Conservation (phyloP, 2,888 invertebrate genomes). For the Chrysotoxum bicinctum region DNA sequence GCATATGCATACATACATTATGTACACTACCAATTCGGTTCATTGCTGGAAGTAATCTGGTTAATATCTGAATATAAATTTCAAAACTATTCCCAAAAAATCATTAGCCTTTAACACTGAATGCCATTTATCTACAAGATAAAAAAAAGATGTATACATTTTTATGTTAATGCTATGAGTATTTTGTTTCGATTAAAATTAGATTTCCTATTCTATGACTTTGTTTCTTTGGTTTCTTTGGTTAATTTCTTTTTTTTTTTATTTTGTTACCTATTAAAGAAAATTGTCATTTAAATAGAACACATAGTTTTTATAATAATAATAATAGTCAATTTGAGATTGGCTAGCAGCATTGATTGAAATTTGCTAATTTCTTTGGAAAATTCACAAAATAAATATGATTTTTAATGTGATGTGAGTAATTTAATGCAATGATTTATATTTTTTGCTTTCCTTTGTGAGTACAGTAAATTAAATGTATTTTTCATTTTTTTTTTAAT, state of each 20-base stretch:
- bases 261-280: constrained; percentile 43
- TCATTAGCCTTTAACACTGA: constrained; percentile 1
- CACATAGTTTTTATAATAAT: constrained; percentile 41
- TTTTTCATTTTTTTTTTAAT: constrained; percentile 34
- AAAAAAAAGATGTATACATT: constrained; percentile 6
- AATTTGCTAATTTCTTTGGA: constrained; percentile 2
- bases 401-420: constrained; percentile 1
- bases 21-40: too few species aligned
- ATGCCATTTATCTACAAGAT: constrained; percentile 27
- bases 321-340: constrained; percentile 27
- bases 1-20: too few species aligned
- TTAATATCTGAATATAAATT: too few species aligned
- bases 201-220: constrained; percentile 56
- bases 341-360: constrained; percentile 14
- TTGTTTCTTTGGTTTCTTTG: constrained; percentile 30
- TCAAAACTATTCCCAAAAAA: not conserved
- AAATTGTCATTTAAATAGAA: constrained; percentile 57
- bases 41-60: too few species aligned
- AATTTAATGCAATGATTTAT: constrained; percentile 21
- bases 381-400: constrained; percentile 16
- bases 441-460: constrained; percentile 5
- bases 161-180: constrained; percentile 39
- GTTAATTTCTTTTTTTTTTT: constrained; percentile 20
- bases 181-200: constrained; percentile 57
- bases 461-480: constrained; percentile 64